Evolutionary conservation across 1,140 invertebrate genomes (phyloP), one percentile per base, ranked within the genome.

Genomic region (Drosophila kepulauana): DNA sequence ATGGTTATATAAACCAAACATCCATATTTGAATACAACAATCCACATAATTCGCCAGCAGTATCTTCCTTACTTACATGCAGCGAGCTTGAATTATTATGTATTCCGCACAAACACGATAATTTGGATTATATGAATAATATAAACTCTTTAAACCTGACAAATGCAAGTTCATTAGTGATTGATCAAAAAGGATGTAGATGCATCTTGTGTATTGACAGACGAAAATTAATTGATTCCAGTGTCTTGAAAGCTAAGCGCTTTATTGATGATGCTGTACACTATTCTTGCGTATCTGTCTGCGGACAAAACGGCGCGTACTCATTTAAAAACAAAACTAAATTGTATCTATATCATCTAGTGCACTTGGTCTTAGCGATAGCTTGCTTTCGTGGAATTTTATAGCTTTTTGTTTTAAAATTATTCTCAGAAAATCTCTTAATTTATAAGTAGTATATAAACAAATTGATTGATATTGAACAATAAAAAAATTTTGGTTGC

Each of bases 311-410:
- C n/a, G 4, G 1, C 8, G 5, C 11, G 25, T 1, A 20, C 8
- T 25, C 25, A 6, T 11, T 20, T 2, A 11, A 20, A 38, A 11
- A 1, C 30, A 65, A 13, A 1, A 3, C 25, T 11, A 16, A 48
- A 7, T 30, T 38, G 7, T 70, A 78, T 43, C 30, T 76, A 10
- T 52, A 81, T 5, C 41, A 52, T 62, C 3, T 86, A 13, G 69
- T 63, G 2, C 78, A 85, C 28, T 28, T 81, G 3, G 10, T 78
- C 4, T 0, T 68, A 10, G 43, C 70, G 1, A 49, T 78, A 25
- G 52, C 58, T 10, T 71, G 78, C 20, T 51, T 86, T 0, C 78
- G 82, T 13, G 66, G 74, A 10, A 1, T 64, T 0, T 20, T 81
- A 1, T 85, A 43, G n/a, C 5, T 4, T 43, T 13, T 43, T 13